Evolutionary conservation across 1,140 invertebrate genomes (phyloP).

Genomic region (Drosophila simulans): DNA sequence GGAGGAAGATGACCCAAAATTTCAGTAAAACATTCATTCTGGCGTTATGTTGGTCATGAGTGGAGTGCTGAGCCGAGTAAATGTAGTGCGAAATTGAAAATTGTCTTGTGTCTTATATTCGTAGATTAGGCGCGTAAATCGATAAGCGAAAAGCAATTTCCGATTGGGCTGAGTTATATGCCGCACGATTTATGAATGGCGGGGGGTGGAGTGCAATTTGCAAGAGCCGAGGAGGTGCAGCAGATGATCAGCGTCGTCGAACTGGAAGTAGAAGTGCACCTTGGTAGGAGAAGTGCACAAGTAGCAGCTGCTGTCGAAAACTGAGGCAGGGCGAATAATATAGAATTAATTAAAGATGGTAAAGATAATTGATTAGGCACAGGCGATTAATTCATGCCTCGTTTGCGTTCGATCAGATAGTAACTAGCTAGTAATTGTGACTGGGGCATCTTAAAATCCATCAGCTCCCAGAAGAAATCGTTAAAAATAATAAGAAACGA

Average conservation of each 20-base stretch:
- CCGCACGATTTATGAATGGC: slow-evolving; percentile 69
- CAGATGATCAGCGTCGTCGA: slow-evolving; percentile 54
- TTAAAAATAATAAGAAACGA: slow-evolving; percentile 2
- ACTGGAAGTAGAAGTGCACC: slow-evolving; percentile 20
- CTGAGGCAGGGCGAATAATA: slow-evolving; percentile 74
- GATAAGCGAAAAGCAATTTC: slow-evolving; percentile 80
- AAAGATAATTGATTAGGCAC: slow-evolving; percentile 84
- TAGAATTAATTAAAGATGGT: slow-evolving; percentile 84
- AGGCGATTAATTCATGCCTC: slow-evolving; percentile 78
- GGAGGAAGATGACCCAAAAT: slow-evolving; percentile 24
- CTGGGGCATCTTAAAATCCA: background rate
- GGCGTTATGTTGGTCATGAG: background rate
- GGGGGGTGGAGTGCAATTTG: slow-evolving; percentile 56
- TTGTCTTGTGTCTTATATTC: slow-evolving; percentile 45
- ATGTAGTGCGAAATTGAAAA: slow-evolving; percentile 73
- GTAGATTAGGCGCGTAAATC: slow-evolving; percentile 76
- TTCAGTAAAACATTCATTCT: slow-evolving; percentile 29
- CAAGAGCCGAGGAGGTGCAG: slow-evolving; percentile 58
- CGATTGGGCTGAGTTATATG: slow-evolving; percentile 76
- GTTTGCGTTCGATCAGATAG: slow-evolving; percentile 46
- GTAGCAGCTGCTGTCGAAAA: slow-evolving; percentile 66
- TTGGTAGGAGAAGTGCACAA: slow-evolving; percentile 6
- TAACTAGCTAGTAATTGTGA: slow-evolving; percentile 21
- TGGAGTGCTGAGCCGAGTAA: background rate
- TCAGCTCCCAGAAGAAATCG: background rate